Conservation (phyloP, 2,888 invertebrate species). For the Peribatodes rhomboidaria region DNA sequence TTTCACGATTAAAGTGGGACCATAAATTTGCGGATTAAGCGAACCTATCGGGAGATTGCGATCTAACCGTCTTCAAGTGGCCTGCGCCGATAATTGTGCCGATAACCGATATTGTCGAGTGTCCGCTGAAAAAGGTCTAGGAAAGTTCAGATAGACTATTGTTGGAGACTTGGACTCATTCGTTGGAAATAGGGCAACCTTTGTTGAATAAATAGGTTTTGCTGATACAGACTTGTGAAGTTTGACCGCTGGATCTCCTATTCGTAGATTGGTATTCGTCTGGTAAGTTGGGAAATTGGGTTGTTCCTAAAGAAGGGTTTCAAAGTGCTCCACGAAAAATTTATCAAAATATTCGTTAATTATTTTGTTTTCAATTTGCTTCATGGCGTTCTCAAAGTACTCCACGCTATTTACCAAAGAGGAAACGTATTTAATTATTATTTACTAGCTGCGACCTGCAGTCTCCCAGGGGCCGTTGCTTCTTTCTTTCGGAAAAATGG, state of each 20-base stretch:
- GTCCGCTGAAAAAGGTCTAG: slow-evolving; percentile 59
- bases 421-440: no score
- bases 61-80: slow-evolving; percentile 73
- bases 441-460: no score
- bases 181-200: slow-evolving; percentile 41
- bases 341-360: no score
- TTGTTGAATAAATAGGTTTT: slow-evolving; percentile 35
- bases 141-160: slow-evolving; percentile 54
- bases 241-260: slow-evolving; percentile 12
- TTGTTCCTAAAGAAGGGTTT: no score
- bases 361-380: no score
- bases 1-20: slow-evolving; percentile 75
- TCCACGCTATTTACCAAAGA: no score
- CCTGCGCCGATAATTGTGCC: slow-evolving; percentile 77
- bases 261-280: background rate
- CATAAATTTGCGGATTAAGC: slow-evolving; percentile 82
- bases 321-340: no score
- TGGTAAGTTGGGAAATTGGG: background rate
- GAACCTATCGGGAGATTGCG: slow-evolving; percentile 79
- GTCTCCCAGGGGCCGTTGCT: no score
- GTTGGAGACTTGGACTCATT: slow-evolving; percentile 41
- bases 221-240: slow-evolving; percentile 24
- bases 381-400: no score
- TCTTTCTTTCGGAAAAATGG: no score
- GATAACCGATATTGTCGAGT: slow-evolving; percentile 73